Evolutionary conservation across 2,888 invertebrate genomes (phyloP).

Genomic region (Leptinotarsa haldemani): DNA sequence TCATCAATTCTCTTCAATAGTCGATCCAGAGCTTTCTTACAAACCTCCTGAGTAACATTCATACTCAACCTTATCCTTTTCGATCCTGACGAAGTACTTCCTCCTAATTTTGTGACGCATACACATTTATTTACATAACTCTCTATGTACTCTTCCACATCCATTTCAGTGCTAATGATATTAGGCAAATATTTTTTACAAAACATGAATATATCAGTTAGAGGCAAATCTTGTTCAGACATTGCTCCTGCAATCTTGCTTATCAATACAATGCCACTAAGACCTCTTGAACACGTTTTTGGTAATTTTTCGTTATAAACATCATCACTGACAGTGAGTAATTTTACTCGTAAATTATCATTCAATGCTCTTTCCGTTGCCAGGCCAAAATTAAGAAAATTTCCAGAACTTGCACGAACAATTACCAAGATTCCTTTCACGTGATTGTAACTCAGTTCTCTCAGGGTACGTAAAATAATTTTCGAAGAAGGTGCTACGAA

Average conservation of each 20-base stretch:
- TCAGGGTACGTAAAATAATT: conserved; percentile 58
- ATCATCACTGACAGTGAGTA: conserved; percentile 78
- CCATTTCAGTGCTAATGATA: conserved; percentile 71
- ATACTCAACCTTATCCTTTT: conserved; percentile 20
- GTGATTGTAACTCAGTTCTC: conserved; percentile 58
- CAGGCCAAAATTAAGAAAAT: conserved; percentile 83
- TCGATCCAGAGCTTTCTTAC: not conserved
- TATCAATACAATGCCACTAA: conserved; percentile 70
- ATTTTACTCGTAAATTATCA: conserved; percentile 69
- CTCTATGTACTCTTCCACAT: conserved; percentile 53
- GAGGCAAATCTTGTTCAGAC: conserved; percentile 71
- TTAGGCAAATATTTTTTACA: conserved; percentile 68
- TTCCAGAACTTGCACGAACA: conserved; percentile 82
- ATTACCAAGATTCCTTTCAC: conserved; percentile 78
- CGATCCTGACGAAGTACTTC: not conserved
- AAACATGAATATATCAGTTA: conserved; percentile 70
- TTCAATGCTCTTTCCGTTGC: conserved; percentile 80
- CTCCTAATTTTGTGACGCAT: not conserved
- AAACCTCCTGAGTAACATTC: conserved; percentile 12
- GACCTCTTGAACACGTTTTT: conserved; percentile 60
- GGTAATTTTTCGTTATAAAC: conserved; percentile 65
- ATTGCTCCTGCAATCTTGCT: conserved; percentile 81
- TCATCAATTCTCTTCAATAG: conserved; percentile 14
- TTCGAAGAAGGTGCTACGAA: conserved; percentile 56
- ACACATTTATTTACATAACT: conserved; percentile 7